Percentiles rank a stretch among this genome's conserved stretches.
Conservation (phyloP, 2,113 vertebrate genomes). For the Scolopax mira region DNA sequence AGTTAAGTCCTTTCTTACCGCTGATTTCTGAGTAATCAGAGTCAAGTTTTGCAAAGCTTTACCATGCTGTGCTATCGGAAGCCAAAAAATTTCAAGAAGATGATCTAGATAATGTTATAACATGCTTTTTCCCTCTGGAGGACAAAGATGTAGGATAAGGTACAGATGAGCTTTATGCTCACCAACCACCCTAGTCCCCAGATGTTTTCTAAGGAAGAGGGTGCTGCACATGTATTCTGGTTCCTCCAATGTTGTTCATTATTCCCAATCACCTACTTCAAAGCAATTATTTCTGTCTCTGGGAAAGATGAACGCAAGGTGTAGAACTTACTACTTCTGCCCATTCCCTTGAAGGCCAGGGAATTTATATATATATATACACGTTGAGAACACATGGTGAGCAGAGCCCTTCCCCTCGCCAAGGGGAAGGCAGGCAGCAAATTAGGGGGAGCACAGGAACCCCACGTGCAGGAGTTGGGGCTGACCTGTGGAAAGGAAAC, state of each 20-base stretch:
- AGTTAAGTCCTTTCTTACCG: not conserved
- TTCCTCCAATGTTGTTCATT: not conserved
- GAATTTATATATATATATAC: too few relatives aligned
- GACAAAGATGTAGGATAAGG: not conserved
- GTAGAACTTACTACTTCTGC: not conserved
- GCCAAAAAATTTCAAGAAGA: not conserved
- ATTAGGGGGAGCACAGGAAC: accelerated
- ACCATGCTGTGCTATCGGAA: not conserved
- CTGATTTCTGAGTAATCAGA: not conserved
- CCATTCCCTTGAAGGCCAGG: not conserved
- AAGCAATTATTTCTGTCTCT: not conserved
- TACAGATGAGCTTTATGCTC: not conserved
- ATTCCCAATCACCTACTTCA: not conserved
- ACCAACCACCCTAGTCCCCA: not conserved
- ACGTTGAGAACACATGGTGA: accelerated
- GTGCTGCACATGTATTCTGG: too few relatives aligned
- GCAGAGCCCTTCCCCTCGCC: not conserved
- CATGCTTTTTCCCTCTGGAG: not conserved
- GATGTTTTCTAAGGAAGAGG: not conserved
- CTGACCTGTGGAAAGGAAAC: not conserved
- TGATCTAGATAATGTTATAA: not conserved
- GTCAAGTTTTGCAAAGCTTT: not conserved
- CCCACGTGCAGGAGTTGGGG: accelerated
- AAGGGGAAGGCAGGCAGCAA: not conserved
- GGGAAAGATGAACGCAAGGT: not conserved